Evolutionary conservation across 2,113 vertebrate genomes (phyloP), one percentile per base, ranked within the genome.

Genomic region (Pachyramphus minor): DNA sequence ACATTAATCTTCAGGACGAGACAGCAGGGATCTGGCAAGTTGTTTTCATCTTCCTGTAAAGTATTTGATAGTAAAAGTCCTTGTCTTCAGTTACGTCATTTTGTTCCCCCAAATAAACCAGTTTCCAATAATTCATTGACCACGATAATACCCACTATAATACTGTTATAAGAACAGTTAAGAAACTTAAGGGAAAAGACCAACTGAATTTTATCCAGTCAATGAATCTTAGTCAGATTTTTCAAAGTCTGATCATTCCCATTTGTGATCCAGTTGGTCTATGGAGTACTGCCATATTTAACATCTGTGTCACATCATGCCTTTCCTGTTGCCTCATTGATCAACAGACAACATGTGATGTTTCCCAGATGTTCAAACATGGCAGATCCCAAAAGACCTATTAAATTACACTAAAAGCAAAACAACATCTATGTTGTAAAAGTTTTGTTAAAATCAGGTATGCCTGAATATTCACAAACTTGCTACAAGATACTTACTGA

Each of bases 221-320:
- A 94, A 35, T 68, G 75, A 87, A 91, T 89, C 96, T 90, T 82
- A 95, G 90, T 87, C 83, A 95, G 62, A 92, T 95, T 86, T 92
- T 89, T 91, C 90, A 80, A 96, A 96, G 91, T 90, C 93, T 97
- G 81, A 94, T 91, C 95, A 92, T 93, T 97, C 58, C 92, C 83
- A 76, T 91, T 95, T 93, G 91, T 93, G 95, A 96, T 95, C 87
- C 75, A 95, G 91, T 94, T 17, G 58, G 90, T 96, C 90, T 88
- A 53, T 95, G 97, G 95, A 95, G 85, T 66, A 47, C 52, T 95
- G 94, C 97, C 95, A 84, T 47, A 79, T 94, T 96, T 80, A 81
- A 93, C 97, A 97, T 97, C 97, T 98, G 97, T 95, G 97, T 97
- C 90, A 87, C 92, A 98, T 98, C 96, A 95, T 31, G 88, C 66